Evolutionary conservation across 2,888 invertebrate species (phyloP).

Genomic region (Nemotelus nigrinus): DNA sequence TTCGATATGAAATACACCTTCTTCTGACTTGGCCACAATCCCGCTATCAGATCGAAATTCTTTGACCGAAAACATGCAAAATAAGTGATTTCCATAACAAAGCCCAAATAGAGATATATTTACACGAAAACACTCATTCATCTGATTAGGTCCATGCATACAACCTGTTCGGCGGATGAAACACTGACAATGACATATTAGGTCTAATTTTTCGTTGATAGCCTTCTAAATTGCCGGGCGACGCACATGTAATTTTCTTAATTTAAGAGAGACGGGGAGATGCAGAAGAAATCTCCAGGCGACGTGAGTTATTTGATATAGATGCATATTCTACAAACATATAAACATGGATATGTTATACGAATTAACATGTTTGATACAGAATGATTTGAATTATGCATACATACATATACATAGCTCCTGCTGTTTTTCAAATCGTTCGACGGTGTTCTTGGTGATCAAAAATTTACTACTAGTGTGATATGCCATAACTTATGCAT

Average conservation of each 20-base stretch:
- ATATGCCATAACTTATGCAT: slow-evolving; percentile 9
- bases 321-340: neutral
- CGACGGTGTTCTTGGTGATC: neutral
- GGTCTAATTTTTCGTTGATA: slow-evolving; percentile 28
- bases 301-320: neutral
- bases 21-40: no score
- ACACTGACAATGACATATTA: slow-evolving; percentile 25
- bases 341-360: neutral
- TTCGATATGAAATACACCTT: no score
- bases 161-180: neutral
- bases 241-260: slow-evolving; percentile 36
- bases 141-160: neutral
- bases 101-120: no score
- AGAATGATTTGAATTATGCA: neutral
- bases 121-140: neutral
- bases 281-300: neutral
- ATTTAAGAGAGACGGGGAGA: neutral
- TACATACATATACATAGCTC: neutral
- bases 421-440: slow-evolving; percentile 32
- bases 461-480: slow-evolving; percentile 4
- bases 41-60: no score
- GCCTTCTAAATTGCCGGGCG: slow-evolving; percentile 22
- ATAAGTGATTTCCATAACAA: no score
- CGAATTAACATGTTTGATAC: slow-evolving; percentile 31
- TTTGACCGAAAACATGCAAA: no score